Conservation (phyloP, 2,797 vertebrate species). For the Setipinna tenuifilis region DNA sequence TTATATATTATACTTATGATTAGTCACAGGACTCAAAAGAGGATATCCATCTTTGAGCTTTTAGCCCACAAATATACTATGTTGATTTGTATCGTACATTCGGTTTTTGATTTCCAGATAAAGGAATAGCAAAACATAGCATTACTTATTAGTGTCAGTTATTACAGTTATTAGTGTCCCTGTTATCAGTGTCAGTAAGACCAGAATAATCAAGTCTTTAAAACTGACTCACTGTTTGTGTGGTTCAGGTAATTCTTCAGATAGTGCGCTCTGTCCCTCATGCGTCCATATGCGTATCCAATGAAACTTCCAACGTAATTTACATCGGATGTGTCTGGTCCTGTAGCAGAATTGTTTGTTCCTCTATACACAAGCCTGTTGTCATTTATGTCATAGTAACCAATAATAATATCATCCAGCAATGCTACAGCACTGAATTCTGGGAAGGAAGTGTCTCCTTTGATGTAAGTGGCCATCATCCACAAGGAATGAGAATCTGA, state of each 20-base stretch:
- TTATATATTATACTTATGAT: too few relatives aligned
- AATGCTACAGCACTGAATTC: not conserved
- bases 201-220: not conserved
- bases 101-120: too few relatives aligned
- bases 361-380: not conserved
- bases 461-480: not conserved
- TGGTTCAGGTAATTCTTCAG: not conserved
- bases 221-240: not conserved
- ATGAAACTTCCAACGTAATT: not conserved
- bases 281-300: not conserved
- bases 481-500: not conserved
- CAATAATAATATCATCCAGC: not conserved
- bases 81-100: too few relatives aligned
- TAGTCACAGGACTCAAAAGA: too few relatives aligned
- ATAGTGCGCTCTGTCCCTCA: not conserved
- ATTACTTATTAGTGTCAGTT: too few relatives aligned
- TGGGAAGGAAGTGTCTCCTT: not conserved
- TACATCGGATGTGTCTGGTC: not conserved
- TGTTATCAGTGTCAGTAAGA: not conserved
- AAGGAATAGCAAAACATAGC: too few relatives aligned
- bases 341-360: not conserved
- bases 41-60: too few relatives aligned
- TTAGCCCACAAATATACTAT: too few relatives aligned
- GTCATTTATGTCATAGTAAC: not conserved
- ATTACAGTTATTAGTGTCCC: too few relatives aligned